Evolutionary conservation across 2,113 vertebrate genomes (phyloP).

Genomic region (Ammodytes dubius): DNA sequence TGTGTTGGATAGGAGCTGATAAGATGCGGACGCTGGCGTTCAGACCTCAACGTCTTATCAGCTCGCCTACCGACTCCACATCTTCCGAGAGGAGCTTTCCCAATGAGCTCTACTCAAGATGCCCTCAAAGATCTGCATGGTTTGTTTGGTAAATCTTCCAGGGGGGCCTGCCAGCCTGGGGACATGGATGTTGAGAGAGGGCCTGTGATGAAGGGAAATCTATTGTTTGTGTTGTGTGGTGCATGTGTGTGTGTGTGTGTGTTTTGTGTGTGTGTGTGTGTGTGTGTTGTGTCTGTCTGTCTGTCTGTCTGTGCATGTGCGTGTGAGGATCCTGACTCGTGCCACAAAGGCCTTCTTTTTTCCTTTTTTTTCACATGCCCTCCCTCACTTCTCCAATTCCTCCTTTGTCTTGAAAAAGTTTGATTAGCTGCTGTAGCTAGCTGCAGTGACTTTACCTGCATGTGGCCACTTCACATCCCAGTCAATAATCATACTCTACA

Average conservation of each 20-base stretch:
- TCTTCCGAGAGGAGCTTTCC: constrained; percentile 40
- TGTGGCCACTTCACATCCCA: constrained; percentile 85
- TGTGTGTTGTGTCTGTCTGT: not conserved
- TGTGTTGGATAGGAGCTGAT: constrained; percentile 42
- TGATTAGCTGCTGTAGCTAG: constrained; percentile 78
- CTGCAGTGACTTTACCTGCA: constrained; percentile 87
- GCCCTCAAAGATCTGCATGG: constrained; percentile 92
- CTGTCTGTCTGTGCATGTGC: too few species aligned
- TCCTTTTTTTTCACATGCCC: constrained; percentile 77
- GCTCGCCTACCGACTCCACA: constrained; percentile 24
- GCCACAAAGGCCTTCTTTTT: constrained; percentile 9
- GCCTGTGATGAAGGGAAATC: constrained; percentile 64
- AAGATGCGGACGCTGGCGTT: constrained; percentile 38
- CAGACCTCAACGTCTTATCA: constrained; percentile 53
- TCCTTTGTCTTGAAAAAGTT: constrained; percentile 78
- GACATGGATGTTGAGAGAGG: constrained; percentile 96
- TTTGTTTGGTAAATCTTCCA: constrained; percentile 85
- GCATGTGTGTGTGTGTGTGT: too few species aligned
- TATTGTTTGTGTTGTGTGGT: constrained; percentile 13
- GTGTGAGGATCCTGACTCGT: not conserved
- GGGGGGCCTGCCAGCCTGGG: constrained; percentile 86
- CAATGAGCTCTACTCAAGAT: constrained; percentile 89
- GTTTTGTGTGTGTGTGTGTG: not conserved
- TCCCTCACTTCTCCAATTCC: constrained; percentile 96
- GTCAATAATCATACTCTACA: constrained; percentile 91